Conservation (phyloP, 2,797 vertebrate genomes). For the Salmo trutta region DNA sequence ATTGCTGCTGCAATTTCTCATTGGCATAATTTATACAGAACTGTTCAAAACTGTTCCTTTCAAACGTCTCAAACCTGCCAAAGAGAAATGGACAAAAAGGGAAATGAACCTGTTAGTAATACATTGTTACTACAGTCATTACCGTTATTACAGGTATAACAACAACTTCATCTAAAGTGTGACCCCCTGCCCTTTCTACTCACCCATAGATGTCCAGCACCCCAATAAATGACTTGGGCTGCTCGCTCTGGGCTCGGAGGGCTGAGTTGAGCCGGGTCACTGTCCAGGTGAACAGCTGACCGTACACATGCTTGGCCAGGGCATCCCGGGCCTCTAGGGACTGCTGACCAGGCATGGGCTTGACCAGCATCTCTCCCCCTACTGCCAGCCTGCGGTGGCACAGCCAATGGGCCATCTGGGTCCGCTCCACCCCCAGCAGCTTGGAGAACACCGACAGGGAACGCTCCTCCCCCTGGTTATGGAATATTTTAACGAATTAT, state of each 20-base stretch:
- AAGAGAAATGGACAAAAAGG: not conserved
- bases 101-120: not conserved
- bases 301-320: slow-evolving; percentile 79
- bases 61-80: slow-evolving; percentile 82
- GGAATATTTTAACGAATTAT: not conserved
- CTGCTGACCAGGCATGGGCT: slow-evolving; percentile 76
- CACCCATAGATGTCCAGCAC: slow-evolving; percentile 83
- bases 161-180: too few relatives aligned
- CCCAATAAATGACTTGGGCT: slow-evolving; percentile 70
- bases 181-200: slow-evolving; percentile 17
- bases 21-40: slow-evolving; percentile 87
- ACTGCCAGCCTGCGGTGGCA: slow-evolving; percentile 78
- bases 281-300: slow-evolving; percentile 77
- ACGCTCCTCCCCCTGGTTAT: slow-evolving; percentile 64
- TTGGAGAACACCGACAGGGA: slow-evolving; percentile 73
- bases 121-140: not conserved
- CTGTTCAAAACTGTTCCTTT: slow-evolving; percentile 85
- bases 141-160: too few relatives aligned
- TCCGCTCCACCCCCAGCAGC: slow-evolving; percentile 73
- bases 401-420: slow-evolving; percentile 79
- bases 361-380: slow-evolving; percentile 75
- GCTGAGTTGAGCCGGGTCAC: slow-evolving; percentile 77
- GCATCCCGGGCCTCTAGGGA: slow-evolving; percentile 70
- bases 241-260: slow-evolving; percentile 58
- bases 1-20: slow-evolving; percentile 84